Evolutionary conservation across 1,140 invertebrate species (phyloP).

Genomic region (Drosophila kurseongensis): DNA sequence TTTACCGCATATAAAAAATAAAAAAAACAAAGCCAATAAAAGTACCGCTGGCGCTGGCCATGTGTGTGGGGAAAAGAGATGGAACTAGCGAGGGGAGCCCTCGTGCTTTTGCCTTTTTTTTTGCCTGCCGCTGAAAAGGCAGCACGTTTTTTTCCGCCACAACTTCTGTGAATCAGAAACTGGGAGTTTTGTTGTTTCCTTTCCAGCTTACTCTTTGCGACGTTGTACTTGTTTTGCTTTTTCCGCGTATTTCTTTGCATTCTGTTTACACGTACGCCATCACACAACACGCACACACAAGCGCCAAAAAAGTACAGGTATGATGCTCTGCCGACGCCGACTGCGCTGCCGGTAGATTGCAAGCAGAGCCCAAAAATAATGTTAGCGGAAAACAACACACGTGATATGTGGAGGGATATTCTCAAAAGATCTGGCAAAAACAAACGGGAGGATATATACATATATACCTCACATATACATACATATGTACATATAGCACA

Average conservation of each 20-base stretch:
- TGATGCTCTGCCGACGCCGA: slow-evolving; percentile 33
- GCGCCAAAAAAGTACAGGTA: slow-evolving; percentile 43
- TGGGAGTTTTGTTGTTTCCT: slow-evolving; percentile 37
- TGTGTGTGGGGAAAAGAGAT: slow-evolving; percentile 31
- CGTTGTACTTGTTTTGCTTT: slow-evolving; percentile 75
- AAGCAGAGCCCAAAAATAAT: slow-evolving; percentile 33
- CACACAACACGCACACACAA: slow-evolving; percentile 20
- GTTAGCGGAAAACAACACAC: slow-evolving; percentile 50
- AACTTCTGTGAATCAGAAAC: slow-evolving; percentile 63
- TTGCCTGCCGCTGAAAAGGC: slow-evolving; percentile 32
- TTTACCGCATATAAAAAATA: slow-evolving; percentile 47
- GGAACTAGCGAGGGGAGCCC: slow-evolving; percentile 23
- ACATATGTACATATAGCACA: not conserved
- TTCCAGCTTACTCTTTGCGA: slow-evolving; percentile 64
- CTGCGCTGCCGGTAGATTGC: slow-evolving; percentile 32
- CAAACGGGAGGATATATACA: slow-evolving; percentile 20
- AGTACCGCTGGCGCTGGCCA: slow-evolving; percentile 37
- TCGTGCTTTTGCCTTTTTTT: slow-evolving; percentile 50
- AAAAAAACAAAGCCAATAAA: slow-evolving; percentile 29
- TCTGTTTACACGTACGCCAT: slow-evolving; percentile 70
- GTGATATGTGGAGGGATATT: slow-evolving; percentile 51
- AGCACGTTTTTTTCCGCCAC: slow-evolving; percentile 68
- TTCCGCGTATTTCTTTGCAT: slow-evolving; percentile 54
- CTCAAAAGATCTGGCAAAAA: slow-evolving; percentile 21
- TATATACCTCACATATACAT: not conserved